A percentile compares a stretch with the other conserved stretches of the same genome.
These are phyloP conservation scores for Garrulus glandarius DNA, from an alignment of 2,797 vertebrate genomes.

Conservation along the genomic window DNA sequence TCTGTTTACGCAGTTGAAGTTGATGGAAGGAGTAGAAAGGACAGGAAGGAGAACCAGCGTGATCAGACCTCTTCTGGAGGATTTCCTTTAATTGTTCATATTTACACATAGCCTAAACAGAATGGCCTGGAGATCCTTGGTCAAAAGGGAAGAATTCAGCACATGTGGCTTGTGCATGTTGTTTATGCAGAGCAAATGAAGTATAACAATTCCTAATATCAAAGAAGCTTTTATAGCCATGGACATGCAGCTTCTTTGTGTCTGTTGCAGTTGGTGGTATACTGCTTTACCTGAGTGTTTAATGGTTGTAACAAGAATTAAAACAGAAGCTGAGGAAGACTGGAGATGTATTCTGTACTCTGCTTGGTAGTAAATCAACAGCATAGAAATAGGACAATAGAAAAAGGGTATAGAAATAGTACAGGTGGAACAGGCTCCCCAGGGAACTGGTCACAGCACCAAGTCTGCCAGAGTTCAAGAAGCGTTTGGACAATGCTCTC, in stretches of 20 bases:
- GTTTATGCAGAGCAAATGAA: background rate
- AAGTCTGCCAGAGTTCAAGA: background rate
- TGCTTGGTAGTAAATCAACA: background rate
- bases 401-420: background rate
- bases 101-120: background rate
- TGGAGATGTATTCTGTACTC: background rate
- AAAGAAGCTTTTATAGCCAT: background rate
- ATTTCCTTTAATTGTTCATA: background rate
- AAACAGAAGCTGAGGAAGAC: background rate
- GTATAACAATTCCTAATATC: background rate
- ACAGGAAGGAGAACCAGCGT: background rate
- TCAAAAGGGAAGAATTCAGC: background rate
- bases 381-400: background rate
- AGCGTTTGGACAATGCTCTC: background rate
- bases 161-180: rapidly evolving
- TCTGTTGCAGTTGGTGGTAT: background rate
- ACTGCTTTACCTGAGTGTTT: background rate
- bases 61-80: background rate
- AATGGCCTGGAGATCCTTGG: background rate
- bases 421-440: background rate
- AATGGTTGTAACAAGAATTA: background rate
- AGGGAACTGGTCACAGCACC: background rate
- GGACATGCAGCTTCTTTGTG: background rate
- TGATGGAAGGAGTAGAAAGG: background rate
- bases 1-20: background rate